Percentiles rank a stretch among this genome's conserved stretches.
Conservation (phyloP, 1,140 invertebrate genomes). For the Episyrphus balteatus region DNA sequence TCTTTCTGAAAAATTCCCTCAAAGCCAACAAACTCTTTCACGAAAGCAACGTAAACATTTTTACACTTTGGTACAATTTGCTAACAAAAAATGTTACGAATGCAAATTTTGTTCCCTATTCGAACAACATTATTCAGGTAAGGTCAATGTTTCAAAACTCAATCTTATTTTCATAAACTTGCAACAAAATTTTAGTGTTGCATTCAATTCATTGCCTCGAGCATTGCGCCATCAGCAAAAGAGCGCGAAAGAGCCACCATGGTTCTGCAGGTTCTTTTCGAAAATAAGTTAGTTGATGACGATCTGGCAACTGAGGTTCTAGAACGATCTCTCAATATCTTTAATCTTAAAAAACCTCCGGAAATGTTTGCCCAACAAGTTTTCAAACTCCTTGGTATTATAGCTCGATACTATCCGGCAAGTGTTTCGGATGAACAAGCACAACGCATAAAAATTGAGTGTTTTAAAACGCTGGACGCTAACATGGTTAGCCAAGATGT, state of each 20-base stretch:
- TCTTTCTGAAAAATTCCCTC: not conserved
- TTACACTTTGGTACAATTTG: too few relatives aligned
- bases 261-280: not conserved
- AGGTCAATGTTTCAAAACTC: not conserved
- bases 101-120: not conserved
- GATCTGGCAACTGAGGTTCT: not conserved
- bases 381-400: constrained; percentile 1
- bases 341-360: not conserved
- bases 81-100: not conserved
- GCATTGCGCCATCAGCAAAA: not conserved
- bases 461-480: not conserved
- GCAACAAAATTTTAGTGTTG: not conserved
- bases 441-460: not conserved
- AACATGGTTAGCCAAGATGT: not conserved
- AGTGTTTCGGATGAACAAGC: not conserved
- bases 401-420: not conserved
- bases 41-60: not conserved
- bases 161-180: not conserved
- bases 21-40: not conserved
- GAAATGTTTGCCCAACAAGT: not conserved
- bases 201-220: not conserved
- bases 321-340: not conserved
- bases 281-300: not conserved
- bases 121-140: not conserved
- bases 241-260: constrained; percentile 1